Evolutionary conservation across 2,888 invertebrate genomes (phyloP), one percentile per base, ranked within the genome.

Genomic region (Acronicta leporina): DNA sequence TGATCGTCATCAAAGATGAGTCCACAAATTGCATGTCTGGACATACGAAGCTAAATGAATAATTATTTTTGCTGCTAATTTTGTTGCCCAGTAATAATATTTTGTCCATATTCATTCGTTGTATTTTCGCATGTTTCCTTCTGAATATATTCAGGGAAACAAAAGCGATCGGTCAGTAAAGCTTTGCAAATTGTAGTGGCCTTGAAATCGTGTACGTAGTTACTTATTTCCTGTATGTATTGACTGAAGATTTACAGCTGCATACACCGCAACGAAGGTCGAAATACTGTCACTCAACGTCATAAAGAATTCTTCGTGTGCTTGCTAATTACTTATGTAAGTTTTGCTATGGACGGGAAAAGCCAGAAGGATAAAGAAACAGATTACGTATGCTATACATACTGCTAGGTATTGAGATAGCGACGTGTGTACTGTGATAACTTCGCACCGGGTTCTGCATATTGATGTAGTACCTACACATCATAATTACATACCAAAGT

Each of bases 1-100:
- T 40, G 73, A 55, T 63, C 57, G 58, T 63, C 58, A 45, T 38
- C 58, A 55, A 40, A 64, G 77, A 59, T 73, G 57, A 58, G 42
- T 30, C 43, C 49, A 10, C 7, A 75, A 64, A 73, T 77, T 68
- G 65, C 45, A 14, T 16, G 51, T 53, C 25, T 25, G 5, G 25
- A 5, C 25, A 5, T 25, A 25, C 25, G 25, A 25, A 25, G 25
- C 7, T 7, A 33, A n/a, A n/a, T n/a, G n/a, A n/a, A n/a, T n/a
- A n/a, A n/a, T n/a, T n/a, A n/a, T n/a, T n/a, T n/a, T n/a, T n/a
- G n/a, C n/a, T n/a, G n/a, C n/a, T n/a, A n/a, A n/a, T n/a, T n/a
- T n/a, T n/a, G n/a, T n/a, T 20, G 20, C 4, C 20, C 20, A 20
- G 20, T 20, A 20, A 3, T 20, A 20, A 2, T 2, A 20, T 20